Percentiles rank a stretch among this genome's conserved stretches.
Evolutionary conservation across 2,797 vertebrate genomes (phyloP).

Genomic region (Phoebastria nigripes): DNA sequence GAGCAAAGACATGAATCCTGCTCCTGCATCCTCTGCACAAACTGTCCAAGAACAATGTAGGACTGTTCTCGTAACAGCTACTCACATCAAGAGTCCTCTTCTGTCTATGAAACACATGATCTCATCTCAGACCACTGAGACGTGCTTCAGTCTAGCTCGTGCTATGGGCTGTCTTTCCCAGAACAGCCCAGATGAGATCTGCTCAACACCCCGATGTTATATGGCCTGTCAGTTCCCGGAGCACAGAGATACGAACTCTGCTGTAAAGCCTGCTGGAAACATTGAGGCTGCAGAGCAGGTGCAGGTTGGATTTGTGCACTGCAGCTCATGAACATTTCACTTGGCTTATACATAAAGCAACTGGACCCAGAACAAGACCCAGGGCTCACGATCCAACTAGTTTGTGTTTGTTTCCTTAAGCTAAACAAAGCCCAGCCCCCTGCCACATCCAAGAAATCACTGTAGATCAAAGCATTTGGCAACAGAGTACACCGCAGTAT

Average conservation of each 20-base stretch:
- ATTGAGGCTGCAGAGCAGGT: not conserved
- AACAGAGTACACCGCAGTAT: not conserved
- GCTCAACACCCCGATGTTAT: fast-evolving
- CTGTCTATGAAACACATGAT: not conserved
- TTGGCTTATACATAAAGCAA: not conserved
- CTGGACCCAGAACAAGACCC: not conserved
- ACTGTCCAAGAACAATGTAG: not conserved
- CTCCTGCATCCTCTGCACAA: not conserved
- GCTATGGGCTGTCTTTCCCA: not conserved
- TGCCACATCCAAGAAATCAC: not conserved
- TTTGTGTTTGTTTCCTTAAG: not conserved
- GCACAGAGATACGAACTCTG: fast-evolving
- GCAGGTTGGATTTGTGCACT: not conserved
- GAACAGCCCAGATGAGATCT: not conserved
- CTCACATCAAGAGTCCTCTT: not conserved
- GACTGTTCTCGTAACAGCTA: not conserved
- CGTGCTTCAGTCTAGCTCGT: not conserved
- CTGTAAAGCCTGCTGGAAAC: not conserved
- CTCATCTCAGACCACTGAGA: not conserved
- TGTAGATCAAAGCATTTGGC: not conserved
- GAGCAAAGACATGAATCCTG: not conserved
- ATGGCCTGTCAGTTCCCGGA: fast-evolving
- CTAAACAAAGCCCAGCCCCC: not conserved
- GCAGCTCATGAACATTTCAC: not conserved
- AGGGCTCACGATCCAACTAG: not conserved